Percentiles rank a stretch among this genome's conserved stretches.
Conservation (phyloP, 2,888 invertebrate species). For the Drosophila emarginata region DNA sequence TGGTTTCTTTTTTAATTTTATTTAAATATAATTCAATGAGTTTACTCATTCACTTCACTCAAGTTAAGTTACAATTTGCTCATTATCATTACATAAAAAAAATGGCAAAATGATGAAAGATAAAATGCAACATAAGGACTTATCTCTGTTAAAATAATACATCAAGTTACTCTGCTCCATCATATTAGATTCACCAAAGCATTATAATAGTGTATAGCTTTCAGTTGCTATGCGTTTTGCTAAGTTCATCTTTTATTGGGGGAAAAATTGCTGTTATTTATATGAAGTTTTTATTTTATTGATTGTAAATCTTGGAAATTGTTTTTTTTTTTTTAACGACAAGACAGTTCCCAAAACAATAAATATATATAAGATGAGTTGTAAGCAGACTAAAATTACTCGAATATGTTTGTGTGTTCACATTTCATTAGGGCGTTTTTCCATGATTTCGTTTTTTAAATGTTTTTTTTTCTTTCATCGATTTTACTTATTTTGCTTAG, state of each 20-base stretch:
- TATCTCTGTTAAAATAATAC: constrained; percentile 49
- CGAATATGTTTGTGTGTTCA: constrained; percentile 11
- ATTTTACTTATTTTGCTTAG: constrained; percentile 4
- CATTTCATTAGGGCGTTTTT: neutral
- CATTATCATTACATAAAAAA: constrained; percentile 41
- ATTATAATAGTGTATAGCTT: neutral
- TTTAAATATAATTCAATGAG: constrained; percentile 37
- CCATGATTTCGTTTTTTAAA: constrained; percentile 8
- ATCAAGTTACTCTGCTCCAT: constrained; percentile 58
- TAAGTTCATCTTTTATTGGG: constrained; percentile 18
- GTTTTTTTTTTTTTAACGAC: neutral
- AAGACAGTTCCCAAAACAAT: constrained; percentile 9
- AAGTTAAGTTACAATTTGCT: constrained; percentile 53
- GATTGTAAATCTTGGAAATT: constrained; percentile 24
- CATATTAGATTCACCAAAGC: constrained; percentile 20
- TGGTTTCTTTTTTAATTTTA: constrained; percentile 37
- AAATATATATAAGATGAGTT: constrained; percentile 19
- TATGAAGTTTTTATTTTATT: neutral
- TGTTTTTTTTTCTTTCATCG: neutral
- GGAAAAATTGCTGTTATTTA: constrained; percentile 1
- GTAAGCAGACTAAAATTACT: constrained; percentile 27
- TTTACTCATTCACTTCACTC: constrained; percentile 45
- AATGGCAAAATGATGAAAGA: constrained; percentile 44
- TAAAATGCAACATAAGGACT: constrained; percentile 67
- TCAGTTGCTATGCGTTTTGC: neutral